Conservation (phyloP, 2,797 vertebrate species). For the Alfaro cultratus region DNA sequence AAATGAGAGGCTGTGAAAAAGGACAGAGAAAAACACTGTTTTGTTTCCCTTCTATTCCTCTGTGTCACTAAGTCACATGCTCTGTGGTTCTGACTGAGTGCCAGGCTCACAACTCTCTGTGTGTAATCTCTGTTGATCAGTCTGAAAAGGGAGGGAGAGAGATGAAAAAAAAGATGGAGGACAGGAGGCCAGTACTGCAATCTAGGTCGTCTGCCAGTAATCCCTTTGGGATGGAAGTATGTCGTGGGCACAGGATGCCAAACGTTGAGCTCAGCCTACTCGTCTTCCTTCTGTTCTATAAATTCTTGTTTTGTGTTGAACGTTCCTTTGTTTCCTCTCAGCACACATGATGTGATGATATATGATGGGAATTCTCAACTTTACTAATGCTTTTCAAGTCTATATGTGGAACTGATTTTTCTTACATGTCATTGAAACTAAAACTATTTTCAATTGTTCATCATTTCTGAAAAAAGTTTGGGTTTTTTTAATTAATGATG, state of each 20-base stretch:
- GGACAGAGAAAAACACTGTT: conserved; percentile 18
- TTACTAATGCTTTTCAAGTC: neutral
- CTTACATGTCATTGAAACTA: neutral
- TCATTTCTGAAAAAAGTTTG: neutral
- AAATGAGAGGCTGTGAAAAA: conserved; percentile 8
- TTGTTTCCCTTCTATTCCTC: conserved; percentile 41
- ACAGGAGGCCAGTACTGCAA: conserved; percentile 44
- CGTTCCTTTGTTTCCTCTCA: conserved; percentile 4
- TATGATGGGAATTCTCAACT: conserved; percentile 21
- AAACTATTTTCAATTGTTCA: neutral
- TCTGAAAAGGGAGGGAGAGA: conserved; percentile 23
- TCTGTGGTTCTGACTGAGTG: conserved; percentile 50
- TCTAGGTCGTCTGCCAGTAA: conserved; percentile 73
- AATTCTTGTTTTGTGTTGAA: conserved; percentile 32
- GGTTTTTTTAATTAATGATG: neutral
- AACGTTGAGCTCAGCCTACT: conserved; percentile 56
- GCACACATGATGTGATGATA: conserved; percentile 40
- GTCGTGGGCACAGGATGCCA: conserved; percentile 50
- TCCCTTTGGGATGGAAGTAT: conserved; percentile 61
- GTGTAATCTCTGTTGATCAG: conserved; percentile 66
- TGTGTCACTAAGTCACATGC: conserved; percentile 69
- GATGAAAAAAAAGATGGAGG: conserved; percentile 24
- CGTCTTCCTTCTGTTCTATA: conserved; percentile 15
- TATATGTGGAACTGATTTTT: neutral
- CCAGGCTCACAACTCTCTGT: conserved; percentile 58